Evolutionary conservation across 2,888 invertebrate genomes (phyloP).

Genomic region (Eucriotettix oculatus): DNA sequence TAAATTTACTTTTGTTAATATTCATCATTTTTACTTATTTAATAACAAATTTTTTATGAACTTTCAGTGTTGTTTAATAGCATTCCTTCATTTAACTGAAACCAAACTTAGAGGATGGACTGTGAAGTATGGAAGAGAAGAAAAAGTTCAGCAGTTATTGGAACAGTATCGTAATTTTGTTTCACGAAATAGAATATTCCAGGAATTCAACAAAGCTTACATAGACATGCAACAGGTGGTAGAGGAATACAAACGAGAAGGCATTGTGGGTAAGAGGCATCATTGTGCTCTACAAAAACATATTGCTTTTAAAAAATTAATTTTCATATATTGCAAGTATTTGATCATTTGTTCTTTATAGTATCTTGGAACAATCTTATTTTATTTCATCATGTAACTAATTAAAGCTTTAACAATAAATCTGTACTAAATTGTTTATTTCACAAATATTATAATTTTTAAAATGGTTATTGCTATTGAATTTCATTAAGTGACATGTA

Average conservation of each 20-base stretch:
- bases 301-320: too few relatives aligned
- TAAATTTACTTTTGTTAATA: too few relatives aligned
- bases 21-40: not conserved
- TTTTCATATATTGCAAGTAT: too few relatives aligned
- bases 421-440: too few relatives aligned
- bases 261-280: conserved; percentile 47
- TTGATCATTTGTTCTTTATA: too few relatives aligned
- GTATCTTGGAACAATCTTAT: not conserved
- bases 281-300: too few relatives aligned
- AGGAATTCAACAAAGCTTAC: conserved; percentile 84
- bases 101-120: conserved; percentile 79
- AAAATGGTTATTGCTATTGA: too few relatives aligned
- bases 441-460: too few relatives aligned
- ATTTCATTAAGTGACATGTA: too few relatives aligned
- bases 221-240: conserved; percentile 84
- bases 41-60: conserved; percentile 7
- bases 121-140: conserved; percentile 70
- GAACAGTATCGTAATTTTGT: conserved; percentile 86
- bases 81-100: conserved; percentile 80
- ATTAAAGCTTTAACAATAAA: not conserved
- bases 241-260: conserved; percentile 76
- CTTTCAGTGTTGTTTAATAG: conserved; percentile 67
- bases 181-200: conserved; percentile 82
- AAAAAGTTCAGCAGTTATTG: conserved; percentile 64
- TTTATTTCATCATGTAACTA: not conserved